Evolutionary conservation across 2,797 vertebrate species (phyloP), one percentile per base, ranked within the genome.

Genomic region (Melanotaenia maccullochi): DNA sequence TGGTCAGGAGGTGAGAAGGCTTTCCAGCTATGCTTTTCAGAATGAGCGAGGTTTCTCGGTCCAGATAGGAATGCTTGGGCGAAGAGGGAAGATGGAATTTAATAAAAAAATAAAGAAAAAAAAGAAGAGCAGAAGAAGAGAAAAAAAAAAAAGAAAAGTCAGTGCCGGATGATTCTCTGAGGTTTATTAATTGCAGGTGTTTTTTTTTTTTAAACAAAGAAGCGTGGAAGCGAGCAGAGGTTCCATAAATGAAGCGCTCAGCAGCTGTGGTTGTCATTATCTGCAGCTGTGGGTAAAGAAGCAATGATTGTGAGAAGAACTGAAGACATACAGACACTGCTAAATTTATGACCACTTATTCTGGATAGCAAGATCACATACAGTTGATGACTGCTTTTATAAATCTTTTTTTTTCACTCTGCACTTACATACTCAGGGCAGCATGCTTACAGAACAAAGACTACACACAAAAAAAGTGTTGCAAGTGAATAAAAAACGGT

Each of bases 21-120:
- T 99, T 99, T 94, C 97, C 97, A 94, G 97, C 97, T 96, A 98
- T 99, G 96, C 97, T 98, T 98, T 97, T 96, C 96, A 99, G 95
- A 96, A 99, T 97, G 82, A 99, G 97, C 92, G 97, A 99, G 91
- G 97, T 99, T 96, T 99, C 97, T 96, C 95, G 96, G 96, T 99
- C 97, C 97, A 99, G 95, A 97, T 99, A 99, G 93, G 97, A 97
- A 95, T 98, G 97, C 97, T 99, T 97, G 80, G 94, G 93, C 93
- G 94, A 90, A 85, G 67, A 95, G 78, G 93, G 42, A 55, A 73
- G 30, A 51, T 14, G 32, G 55, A 61, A 58, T 56, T 12, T 13
- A 40, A 40, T 1, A 38, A 38, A 38, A 38, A 38, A 38, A 6
- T 2, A 18, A 6, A 42, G 62, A 61, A 38, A n/a, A 57, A 54